Percentiles rank a stretch among this genome's conserved stretches.
phyloP scores from a whole-genome alignment of 2,888 invertebrate species.

The Acronicta leporina region DNA sequence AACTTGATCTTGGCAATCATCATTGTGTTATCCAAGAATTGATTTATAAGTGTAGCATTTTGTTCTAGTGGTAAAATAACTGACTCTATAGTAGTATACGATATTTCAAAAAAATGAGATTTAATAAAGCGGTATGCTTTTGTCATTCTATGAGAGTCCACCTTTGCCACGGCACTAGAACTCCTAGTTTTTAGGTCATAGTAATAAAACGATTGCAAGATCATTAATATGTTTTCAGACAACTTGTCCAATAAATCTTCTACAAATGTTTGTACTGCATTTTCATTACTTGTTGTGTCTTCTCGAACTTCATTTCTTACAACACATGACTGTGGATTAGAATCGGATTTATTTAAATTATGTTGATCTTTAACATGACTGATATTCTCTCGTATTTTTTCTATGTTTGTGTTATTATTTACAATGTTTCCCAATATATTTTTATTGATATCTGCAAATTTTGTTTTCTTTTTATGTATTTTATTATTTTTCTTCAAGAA shows the following conservation, averaged over 20 bases:
- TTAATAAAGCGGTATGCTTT: slow-evolving; percentile 47
- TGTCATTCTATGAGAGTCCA: slow-evolving; percentile 6
- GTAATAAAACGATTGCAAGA: slow-evolving; percentile 51
- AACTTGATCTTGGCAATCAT: slow-evolving; percentile 42
- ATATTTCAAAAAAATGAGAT: slow-evolving; percentile 60
- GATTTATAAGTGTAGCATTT: slow-evolving; percentile 55
- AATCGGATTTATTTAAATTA: slow-evolving; percentile 10
- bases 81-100: slow-evolving; percentile 56
- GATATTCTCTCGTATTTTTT: neutral
- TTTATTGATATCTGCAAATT: neutral
- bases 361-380: neutral
- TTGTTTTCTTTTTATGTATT: neutral
- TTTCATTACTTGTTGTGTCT: neutral
- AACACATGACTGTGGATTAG: neutral
- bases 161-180: neutral
- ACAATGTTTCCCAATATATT: neutral
- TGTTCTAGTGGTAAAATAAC: slow-evolving; percentile 64
- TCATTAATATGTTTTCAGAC: slow-evolving; percentile 55
- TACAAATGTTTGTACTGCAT: slow-evolving; percentile 3
- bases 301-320: neutral
- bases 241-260: slow-evolving; percentile 41
- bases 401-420: neutral
- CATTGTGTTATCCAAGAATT: slow-evolving; percentile 58
- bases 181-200: slow-evolving; percentile 2
- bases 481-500: slow-evolving; percentile 1